A percentile compares a stretch with the other conserved stretches of the same genome.
phyloP scores from a whole-genome alignment of 2,797 vertebrate genomes.

The Caiman crocodilus region DNA sequence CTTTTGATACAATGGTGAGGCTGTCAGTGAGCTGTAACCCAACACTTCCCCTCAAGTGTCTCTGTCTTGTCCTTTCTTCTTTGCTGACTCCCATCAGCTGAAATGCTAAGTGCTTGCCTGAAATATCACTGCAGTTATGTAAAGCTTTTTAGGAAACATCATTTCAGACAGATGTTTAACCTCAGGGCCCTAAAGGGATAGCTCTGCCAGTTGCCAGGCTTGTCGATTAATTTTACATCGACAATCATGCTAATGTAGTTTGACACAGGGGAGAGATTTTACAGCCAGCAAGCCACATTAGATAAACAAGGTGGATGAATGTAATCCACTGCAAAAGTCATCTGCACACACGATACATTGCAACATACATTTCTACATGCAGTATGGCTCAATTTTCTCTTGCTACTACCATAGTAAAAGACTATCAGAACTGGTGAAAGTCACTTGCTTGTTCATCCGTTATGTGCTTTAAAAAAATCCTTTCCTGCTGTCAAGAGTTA shows the following conservation, averaged over 20 bases:
- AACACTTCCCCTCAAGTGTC: not conserved
- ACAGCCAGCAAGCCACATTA: slow-evolving; percentile 31
- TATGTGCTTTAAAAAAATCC: rapidly evolving
- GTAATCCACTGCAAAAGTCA: slow-evolving; percentile 6
- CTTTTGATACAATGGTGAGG: not conserved
- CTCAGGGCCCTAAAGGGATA: slow-evolving; percentile 61
- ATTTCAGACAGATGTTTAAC: slow-evolving; percentile 77
- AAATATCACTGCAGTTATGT: slow-evolving; percentile 55
- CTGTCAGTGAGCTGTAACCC: slow-evolving; percentile 31
- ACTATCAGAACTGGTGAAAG: not conserved
- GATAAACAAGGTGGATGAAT: slow-evolving; percentile 61
- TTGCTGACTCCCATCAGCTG: slow-evolving; percentile 11
- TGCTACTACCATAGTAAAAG: not conserved
- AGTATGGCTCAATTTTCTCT: not conserved
- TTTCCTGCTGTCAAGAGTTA: not conserved
- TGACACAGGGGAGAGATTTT: slow-evolving; percentile 64
- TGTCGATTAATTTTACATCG: slow-evolving; percentile 79
- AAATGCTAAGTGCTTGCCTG: slow-evolving; percentile 49
- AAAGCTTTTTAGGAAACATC: slow-evolving; percentile 78
- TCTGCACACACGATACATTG: not conserved
- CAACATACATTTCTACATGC: not conserved
- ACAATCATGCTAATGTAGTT: slow-evolving; percentile 63
- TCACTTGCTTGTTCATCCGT: not conserved
- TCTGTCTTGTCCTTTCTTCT: slow-evolving; percentile 25
- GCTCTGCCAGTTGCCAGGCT: slow-evolving; percentile 43